Percentiles rank a stretch among this genome's conserved stretches.
phyloP scores from a whole-genome alignment of 2,113 vertebrate genomes.

The Solea senegalensis region DNA sequence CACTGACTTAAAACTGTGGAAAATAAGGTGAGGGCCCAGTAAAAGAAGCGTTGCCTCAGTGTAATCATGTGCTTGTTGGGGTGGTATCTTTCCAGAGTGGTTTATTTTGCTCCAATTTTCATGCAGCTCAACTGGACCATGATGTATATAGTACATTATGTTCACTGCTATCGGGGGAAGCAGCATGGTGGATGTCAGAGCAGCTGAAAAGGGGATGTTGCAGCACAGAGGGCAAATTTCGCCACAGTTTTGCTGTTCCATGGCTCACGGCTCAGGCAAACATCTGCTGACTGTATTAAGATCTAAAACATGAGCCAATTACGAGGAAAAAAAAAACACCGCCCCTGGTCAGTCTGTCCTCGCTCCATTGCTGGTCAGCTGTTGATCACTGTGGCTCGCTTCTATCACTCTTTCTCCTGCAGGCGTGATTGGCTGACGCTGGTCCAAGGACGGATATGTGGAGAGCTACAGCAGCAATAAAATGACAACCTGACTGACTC shows the following conservation, averaged over 20 bases:
- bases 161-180: conserved; percentile 33
- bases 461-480: conserved; percentile 56
- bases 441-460: conserved; percentile 69
- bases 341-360: conserved; percentile 64
- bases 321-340: conserved; percentile 59
- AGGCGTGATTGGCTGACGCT: conserved; percentile 57
- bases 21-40: neutral
- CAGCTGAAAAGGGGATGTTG: conserved; percentile 46
- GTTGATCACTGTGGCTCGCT: conserved; percentile 56
- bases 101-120: conserved; percentile 8
- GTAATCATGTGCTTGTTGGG: neutral
- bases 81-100: neutral
- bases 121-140: conserved; percentile 11
- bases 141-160: conserved; percentile 23
- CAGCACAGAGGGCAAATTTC: conserved; percentile 54
- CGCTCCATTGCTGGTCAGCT: conserved; percentile 55
- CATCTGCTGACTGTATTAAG: conserved; percentile 71
- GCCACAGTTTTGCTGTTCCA: conserved; percentile 54
- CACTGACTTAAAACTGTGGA: neutral
- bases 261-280: conserved; percentile 65
- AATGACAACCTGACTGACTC: conserved; percentile 72
- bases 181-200: conserved; percentile 26
- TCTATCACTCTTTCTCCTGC: conserved; percentile 43
- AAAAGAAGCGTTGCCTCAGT: neutral
- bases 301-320: conserved; percentile 70